phyloP scores from a whole-genome alignment of 2,888 invertebrate species.

The Neocrepidodera transversa region DNA sequence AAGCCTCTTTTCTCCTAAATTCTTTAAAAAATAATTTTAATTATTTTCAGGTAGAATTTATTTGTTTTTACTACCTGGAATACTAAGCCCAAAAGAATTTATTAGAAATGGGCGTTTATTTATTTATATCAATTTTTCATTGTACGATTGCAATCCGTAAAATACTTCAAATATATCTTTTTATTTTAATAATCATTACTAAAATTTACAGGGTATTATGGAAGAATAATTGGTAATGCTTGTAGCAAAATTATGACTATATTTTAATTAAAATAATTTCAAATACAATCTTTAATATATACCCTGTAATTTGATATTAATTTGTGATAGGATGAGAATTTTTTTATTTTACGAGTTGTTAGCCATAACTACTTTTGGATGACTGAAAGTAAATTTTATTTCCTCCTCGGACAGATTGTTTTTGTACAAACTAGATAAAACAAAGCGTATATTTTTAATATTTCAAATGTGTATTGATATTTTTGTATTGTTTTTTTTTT shows the following conservation, averaged over 20 bases:
- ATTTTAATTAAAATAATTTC: too few species aligned
- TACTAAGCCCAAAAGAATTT: constrained; percentile 7
- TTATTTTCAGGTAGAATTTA: constrained; percentile 4
- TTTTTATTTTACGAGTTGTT: constrained; percentile 2
- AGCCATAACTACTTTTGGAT: not conserved
- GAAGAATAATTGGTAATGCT: not conserved
- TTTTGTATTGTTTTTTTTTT: constrained; percentile 38
- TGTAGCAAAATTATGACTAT: too few species aligned
- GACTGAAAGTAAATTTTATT: constrained; percentile 13
- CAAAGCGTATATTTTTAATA: constrained; percentile 36
- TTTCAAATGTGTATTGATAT: constrained; percentile 35
- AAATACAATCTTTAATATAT: too few species aligned
- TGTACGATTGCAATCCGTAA: constrained; percentile 6
- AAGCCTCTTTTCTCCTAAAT: constrained; percentile 10
- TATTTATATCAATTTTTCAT: not conserved
- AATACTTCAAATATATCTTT: constrained; percentile 3
- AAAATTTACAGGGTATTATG: not conserved
- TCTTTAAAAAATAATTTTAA: constrained; percentile 2
- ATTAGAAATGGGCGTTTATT: constrained; percentile 1
- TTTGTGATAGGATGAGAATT: constrained; percentile 6
- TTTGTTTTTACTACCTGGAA: constrained; percentile 5
- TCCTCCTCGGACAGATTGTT: constrained; percentile 5
- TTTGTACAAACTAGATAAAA: constrained; percentile 32
- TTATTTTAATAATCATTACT: not conserved
- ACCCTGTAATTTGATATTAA: constrained; percentile 12